These are phyloP conservation scores for Goniozus legneri DNA, from an alignment of 1,140 invertebrate genomes.

Conservation along the genomic window DNA sequence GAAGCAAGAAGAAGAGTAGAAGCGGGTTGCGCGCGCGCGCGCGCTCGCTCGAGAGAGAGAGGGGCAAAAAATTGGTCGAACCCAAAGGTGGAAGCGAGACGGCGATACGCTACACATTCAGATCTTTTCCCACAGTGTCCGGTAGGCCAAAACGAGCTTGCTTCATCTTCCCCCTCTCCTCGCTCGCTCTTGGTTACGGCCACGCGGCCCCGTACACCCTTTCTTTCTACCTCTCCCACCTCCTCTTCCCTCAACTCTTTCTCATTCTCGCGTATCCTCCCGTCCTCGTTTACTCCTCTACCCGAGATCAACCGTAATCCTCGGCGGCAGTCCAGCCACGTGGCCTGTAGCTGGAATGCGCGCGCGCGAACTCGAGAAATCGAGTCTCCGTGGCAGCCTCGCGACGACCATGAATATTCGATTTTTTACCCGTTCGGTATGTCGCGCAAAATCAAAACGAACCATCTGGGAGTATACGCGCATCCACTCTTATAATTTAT, in stretches of 20 bases:
- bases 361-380: no score
- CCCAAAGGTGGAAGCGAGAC: neutral
- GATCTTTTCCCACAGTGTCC: slow-evolving; percentile 49
- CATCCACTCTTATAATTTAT: no score
- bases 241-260: slow-evolving; percentile 5
- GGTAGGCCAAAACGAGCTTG: slow-evolving; percentile 31
- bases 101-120: slow-evolving; percentile 27
- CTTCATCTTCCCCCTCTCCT: slow-evolving; percentile 7
- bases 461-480: no score
- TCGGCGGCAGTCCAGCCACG: slow-evolving; percentile 1
- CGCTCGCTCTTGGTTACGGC: neutral
- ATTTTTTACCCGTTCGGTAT: slow-evolving; percentile 10
- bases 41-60: neutral
- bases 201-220: slow-evolving; percentile 1
- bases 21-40: neutral
- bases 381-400: no score
- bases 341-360: slow-evolving; percentile 26
- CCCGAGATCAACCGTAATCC: no score
- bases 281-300: slow-evolving; percentile 16
- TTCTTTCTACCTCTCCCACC: neutral
- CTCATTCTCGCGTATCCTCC: slow-evolving; percentile 11
- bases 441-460: no score
- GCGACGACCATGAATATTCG: slow-evolving; percentile 24
- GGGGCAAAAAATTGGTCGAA: neutral
- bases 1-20: neutral